phyloP scores from a whole-genome alignment of 1,140 invertebrate species.

The Drosophila bifasciata region DNA sequence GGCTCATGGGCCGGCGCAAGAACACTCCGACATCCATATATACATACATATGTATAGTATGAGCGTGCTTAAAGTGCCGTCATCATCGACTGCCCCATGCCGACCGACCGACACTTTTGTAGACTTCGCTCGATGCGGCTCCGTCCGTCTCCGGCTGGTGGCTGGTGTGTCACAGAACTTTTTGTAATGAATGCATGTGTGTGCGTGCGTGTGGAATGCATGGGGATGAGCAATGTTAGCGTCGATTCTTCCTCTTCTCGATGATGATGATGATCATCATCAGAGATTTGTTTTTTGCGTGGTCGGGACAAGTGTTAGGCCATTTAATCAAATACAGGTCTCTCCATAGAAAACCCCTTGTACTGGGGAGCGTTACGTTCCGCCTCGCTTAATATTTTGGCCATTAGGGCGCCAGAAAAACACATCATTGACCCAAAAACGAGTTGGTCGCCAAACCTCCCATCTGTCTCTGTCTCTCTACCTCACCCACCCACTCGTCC shows the following conservation, averaged over 20 bases:
- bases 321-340: conserved; percentile 5
- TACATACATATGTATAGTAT: conserved; percentile 12
- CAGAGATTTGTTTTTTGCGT: conserved; percentile 28
- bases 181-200: conserved; percentile 24
- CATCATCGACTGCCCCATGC: conserved; percentile 63
- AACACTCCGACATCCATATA: conserved; percentile 12
- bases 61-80: conserved; percentile 63
- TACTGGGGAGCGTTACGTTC: conserved; percentile 37
- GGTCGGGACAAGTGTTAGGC: conserved; percentile 36
- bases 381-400: conserved; percentile 55
- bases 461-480: too few species aligned
- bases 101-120: conserved; percentile 49
- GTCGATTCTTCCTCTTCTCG: too few species aligned
- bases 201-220: conserved; percentile 2
- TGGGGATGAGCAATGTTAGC: conserved; percentile 42
- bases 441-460: conserved; percentile 16
- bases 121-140: conserved; percentile 12
- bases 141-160: too few species aligned
- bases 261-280: too few species aligned
- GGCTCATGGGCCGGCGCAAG: conserved; percentile 67
- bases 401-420: conserved; percentile 52
- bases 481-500: conserved; percentile 13
- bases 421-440: conserved; percentile 73
- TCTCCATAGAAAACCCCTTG: conserved; percentile 5
- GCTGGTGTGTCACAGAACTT: not conserved